Evolutionary conservation across 2,797 vertebrate genomes (phyloP), one percentile per base, ranked within the genome.

Genomic region (Tamandua tetradactyla): DNA sequence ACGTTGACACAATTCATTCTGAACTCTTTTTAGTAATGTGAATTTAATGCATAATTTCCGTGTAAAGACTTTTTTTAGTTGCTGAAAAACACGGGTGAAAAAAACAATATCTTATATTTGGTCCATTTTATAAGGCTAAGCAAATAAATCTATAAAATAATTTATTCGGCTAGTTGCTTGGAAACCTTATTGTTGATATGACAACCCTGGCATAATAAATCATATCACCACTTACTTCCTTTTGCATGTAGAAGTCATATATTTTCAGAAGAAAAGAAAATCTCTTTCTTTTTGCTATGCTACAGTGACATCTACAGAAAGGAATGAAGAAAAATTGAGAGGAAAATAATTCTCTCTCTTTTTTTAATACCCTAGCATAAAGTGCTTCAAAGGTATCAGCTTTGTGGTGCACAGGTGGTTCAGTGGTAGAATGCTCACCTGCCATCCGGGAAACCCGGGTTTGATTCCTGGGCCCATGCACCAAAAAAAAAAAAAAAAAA

Each of bases 291-390:
- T 98, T 87, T 89, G 94, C 94, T 98, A 89, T 97, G 94, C 79
- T 98, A 95, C 2, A 98, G 98, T 98, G 98, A 98, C 98, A 98
- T 97, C 98, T 98, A 98, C 97, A 98, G 98, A 98, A 98, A 95
- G 93, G 4, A 91, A 18, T 96, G 87, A 44, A 96, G 57, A 97
- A 97, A 57, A 74, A 84, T 84, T 11, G 7, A 71, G 1, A 59
- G 5, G 20, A 69, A 89, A 62, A 78, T 55, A 13, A 0, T 37
- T 64, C 17, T 37, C 71, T 18, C 4, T 59, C n/a, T 55, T 79
- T n/a, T 66, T 72, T 42, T n/a, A 75, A 52, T 44, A 84, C 5
- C 87, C 20, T 57, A 89, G 78, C n/a, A 78, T 49, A 89, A 89
- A 89, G 3, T 68, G 3, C 13, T 47, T 37, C 81, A n/a, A 83